These are phyloP conservation scores for Epinephelus fuscoguttatus DNA, from an alignment of 2,113 vertebrate species.

Conservation along the genomic window DNA sequence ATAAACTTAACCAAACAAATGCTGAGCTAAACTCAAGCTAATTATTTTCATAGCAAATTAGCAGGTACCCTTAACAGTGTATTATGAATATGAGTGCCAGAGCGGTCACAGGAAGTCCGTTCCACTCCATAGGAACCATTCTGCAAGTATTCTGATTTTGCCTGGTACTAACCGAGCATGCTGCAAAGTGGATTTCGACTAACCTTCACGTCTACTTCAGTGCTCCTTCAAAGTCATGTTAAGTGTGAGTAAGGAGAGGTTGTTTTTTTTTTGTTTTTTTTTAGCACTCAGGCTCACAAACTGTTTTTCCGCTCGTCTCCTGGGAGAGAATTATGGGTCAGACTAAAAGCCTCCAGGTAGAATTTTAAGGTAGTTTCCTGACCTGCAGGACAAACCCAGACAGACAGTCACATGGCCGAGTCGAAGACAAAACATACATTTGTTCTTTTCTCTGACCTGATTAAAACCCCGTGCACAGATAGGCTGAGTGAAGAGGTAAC, in stretches of 20 bases:
- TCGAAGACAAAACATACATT: constrained; percentile 3
- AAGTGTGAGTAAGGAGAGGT: constrained; percentile 12
- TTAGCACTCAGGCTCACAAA: neutral
- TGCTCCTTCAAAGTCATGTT: constrained; percentile 25
- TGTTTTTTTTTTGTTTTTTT: neutral
- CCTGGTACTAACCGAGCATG: neutral
- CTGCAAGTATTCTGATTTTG: neutral
- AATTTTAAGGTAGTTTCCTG: constrained; percentile 24
- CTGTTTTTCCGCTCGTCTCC: constrained; percentile 19
- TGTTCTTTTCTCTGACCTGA: neutral
- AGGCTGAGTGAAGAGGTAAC: neutral
- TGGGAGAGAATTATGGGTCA: constrained; percentile 43
- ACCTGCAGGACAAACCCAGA: constrained; percentile 20
- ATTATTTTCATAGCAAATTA: neutral
- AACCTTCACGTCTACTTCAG: constrained; percentile 12
- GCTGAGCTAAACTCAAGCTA: neutral
- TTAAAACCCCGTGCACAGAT: neutral
- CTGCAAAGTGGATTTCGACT: neutral
- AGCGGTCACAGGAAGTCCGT: neutral
- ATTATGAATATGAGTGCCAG: neutral
- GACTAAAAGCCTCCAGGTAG: constrained; percentile 4
- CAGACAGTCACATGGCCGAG: neutral
- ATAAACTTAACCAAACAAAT: neutral
- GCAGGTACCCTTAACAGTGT: neutral
- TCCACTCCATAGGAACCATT: neutral